phyloP scores from a whole-genome alignment of 2,797 vertebrate species.

The Triplophysa bombifrons region DNA sequence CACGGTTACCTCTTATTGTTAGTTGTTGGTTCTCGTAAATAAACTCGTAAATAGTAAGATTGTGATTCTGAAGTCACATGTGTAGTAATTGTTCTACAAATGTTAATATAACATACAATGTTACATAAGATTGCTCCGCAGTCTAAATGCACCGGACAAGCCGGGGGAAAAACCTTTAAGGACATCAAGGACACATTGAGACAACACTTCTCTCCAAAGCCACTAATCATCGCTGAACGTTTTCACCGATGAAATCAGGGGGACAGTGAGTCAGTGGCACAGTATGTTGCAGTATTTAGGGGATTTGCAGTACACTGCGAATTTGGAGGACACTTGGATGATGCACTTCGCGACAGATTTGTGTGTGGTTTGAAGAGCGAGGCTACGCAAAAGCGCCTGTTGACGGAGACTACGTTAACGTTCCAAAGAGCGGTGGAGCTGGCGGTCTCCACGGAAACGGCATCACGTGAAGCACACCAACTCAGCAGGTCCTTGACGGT shows the following conservation, averaged over 20 bases:
- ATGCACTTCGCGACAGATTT: slow-evolving; percentile 3
- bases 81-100: too few species aligned
- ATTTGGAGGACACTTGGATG: slow-evolving; percentile 12
- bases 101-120: neutral
- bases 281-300: slow-evolving; percentile 15
- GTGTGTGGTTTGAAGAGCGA: slow-evolving; percentile 15
- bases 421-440: slow-evolving; percentile 13
- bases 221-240: neutral
- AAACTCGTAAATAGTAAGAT: too few species aligned
- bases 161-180: neutral
- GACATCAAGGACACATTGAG: neutral
- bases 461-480: neutral
- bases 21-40: too few species aligned
- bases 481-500: slow-evolving; percentile 14
- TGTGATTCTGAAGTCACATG: too few species aligned
- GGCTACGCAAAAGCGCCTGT: neutral
- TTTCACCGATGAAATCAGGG: neutral
- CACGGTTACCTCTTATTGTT: too few species aligned
- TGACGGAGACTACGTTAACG: neutral
- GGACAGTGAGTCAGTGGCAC: neutral
- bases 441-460: neutral
- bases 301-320: neutral
- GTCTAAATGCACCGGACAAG: neutral
- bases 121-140: too few species aligned
- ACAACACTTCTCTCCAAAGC: neutral